A percentile compares a stretch with the other conserved stretches of the same genome.
phyloP scores from a whole-genome alignment of 2,113 vertebrate genomes.

The Corythornis cristatus region DNA sequence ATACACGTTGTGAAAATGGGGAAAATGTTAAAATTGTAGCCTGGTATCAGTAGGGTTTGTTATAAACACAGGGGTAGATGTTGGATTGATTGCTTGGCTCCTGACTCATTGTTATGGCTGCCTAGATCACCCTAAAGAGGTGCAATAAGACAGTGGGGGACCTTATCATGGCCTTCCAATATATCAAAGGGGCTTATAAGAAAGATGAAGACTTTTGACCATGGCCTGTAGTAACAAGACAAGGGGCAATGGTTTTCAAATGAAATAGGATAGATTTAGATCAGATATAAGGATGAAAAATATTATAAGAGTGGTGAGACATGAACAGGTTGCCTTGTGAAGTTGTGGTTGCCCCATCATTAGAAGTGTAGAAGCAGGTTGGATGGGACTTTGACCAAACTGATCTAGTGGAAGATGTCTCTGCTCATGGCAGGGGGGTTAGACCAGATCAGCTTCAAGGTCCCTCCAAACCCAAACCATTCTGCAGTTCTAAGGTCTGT shows the following conservation, averaged over 20 bases:
- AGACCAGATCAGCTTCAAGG: neutral
- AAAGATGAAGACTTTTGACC: neutral
- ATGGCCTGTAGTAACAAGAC: neutral
- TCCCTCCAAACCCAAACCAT: neutral
- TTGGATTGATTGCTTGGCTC: neutral
- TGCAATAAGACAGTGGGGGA: neutral
- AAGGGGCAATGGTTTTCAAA: neutral
- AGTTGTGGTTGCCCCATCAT: neutral
- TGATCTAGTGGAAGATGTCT: fast-evolving
- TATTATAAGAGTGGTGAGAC: fast-evolving
- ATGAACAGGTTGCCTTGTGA: neutral
- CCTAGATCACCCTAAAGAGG: neutral
- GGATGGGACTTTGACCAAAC: neutral
- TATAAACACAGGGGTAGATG: neutral
- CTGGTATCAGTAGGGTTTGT: fast-evolving
- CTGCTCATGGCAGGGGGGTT: neutral
- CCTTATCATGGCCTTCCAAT: neutral
- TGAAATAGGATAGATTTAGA: neutral
- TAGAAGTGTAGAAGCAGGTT: neutral
- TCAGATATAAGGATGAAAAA: neutral
- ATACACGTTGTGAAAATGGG: neutral
- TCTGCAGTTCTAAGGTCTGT: neutral
- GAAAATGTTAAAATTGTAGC: neutral
- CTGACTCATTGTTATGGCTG: neutral
- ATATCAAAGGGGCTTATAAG: neutral